Base-by-base conservation (phyloP, 2,113 vertebrate genomes). In the Scopus umbretta region DNA sequence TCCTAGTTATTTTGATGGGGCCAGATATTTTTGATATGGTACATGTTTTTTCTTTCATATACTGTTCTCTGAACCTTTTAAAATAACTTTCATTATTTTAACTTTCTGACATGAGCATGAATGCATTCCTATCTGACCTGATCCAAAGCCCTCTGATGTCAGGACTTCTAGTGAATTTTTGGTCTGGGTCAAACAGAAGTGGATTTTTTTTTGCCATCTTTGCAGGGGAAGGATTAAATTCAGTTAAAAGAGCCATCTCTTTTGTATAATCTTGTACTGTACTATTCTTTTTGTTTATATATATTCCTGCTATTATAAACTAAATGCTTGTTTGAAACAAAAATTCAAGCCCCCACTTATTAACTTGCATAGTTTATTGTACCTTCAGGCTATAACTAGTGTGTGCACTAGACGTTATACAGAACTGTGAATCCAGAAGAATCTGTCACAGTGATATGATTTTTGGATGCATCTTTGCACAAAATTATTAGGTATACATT, bases 311-410 rank as follows among this genome's bases (percentile, higher is more conserved):
- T 95, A 22, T 58, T 85, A 59, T 40, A 90, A 93, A 40, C 5
- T 34, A 93, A 85, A 85, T 53, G 12, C 52, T 94, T 90, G 25
- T 74, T 90, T 81, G 70, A 81, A 93, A 72, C 40, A 90, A 94
- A 93, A 92, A 92, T 78, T 78, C 79, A 90, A 84, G 34, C 34
- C 34, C 25, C 8, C 7, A 80, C 40, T 85, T 90, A 66, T 40
- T 92, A 92, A 71, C 74, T 96, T 79, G 61, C 42, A 42, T 90
- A 74, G 81, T 93, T 96, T 90, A 87, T 93, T 92, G 55, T 58
- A 74, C 27, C 78, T 94, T 84, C 43, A 81, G 85, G 81, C 89
- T 86, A 12, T 38, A 56, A 73, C 49, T 61, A 53, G 22, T 29
- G 14, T 83, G 58, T 80, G 74, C 67, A 40, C 53, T 62, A 68